phyloP scores from a whole-genome alignment of 2,113 vertebrate genomes.

The Myrmecobius fasciatus region DNA sequence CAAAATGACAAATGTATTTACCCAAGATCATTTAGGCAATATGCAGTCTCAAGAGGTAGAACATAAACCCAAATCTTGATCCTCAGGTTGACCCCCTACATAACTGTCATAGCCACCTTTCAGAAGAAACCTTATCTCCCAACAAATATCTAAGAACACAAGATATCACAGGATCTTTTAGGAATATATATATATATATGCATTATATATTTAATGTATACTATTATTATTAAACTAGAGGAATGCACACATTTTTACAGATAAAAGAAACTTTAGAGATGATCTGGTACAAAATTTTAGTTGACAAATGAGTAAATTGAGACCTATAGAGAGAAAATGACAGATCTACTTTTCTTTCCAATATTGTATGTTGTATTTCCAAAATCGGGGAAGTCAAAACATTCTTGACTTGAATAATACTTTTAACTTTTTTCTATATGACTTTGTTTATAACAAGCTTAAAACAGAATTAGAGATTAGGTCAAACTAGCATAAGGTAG shows the following conservation, averaged over 20 bases:
- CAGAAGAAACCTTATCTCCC: neutral
- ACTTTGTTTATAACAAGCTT: neutral
- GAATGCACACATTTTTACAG: neutral
- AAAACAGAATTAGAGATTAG: neutral
- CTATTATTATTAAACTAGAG: neutral
- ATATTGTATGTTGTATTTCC: neutral
- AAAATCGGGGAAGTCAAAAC: neutral
- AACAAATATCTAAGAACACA: neutral
- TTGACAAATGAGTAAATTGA: neutral
- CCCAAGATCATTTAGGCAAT: neutral
- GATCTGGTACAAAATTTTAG: neutral
- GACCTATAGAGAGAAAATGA: neutral
- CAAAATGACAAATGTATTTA: neutral
- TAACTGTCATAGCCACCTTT: neutral
- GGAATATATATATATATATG: no score
- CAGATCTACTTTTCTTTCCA: neutral
- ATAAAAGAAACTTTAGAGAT: neutral
- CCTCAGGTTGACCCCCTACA: neutral
- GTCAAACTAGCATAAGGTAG: neutral
- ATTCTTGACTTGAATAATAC: neutral
- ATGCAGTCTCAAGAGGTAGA: neutral
- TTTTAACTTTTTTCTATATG: neutral
- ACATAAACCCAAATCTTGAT: neutral
- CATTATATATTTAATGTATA: no score
- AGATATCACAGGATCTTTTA: neutral